phyloP scores from a whole-genome alignment of 2,797 vertebrate genomes.

The Hoplostethus atlanticus region DNA sequence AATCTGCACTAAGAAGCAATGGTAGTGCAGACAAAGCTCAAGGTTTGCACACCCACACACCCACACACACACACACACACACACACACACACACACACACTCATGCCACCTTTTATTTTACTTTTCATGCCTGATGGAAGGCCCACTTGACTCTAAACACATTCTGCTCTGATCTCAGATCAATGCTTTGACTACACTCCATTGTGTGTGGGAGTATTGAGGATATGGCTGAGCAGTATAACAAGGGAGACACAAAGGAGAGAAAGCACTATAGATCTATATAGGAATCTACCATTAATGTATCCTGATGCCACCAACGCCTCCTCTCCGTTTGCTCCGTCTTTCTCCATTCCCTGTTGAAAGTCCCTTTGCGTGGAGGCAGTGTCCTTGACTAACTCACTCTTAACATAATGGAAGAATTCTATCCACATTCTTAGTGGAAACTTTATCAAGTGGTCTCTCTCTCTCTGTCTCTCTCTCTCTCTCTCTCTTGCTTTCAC shows the following conservation, averaged over 20 bases:
- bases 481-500: slow-evolving; percentile 28
- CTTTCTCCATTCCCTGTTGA: background rate
- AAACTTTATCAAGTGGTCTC: slow-evolving; percentile 68
- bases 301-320: slow-evolving; percentile 17
- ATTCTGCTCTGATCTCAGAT: slow-evolving; percentile 32
- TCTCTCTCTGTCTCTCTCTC: slow-evolving; percentile 18
- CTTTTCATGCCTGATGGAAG: slow-evolving; percentile 34
- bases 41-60: slow-evolving; percentile 25
- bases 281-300: slow-evolving; percentile 28
- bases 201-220: background rate
- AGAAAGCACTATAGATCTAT: slow-evolving; percentile 19
- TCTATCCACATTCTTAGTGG: slow-evolving; percentile 56
- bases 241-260: slow-evolving; percentile 31
- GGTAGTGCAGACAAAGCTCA: slow-evolving; percentile 42
- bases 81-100: background rate
- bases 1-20: background rate
- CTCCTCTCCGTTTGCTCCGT: background rate
- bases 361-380: slow-evolving; percentile 31
- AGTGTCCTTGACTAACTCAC: slow-evolving; percentile 53
- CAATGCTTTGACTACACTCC: slow-evolving; percentile 1
- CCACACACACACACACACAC: slow-evolving; percentile 14
- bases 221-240: slow-evolving; percentile 5
- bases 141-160: background rate
- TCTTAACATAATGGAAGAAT: slow-evolving; percentile 50
- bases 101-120: slow-evolving; percentile 43